phyloP scores from a whole-genome alignment of 2,797 vertebrate genomes.

The Iguana delicatissima region DNA sequence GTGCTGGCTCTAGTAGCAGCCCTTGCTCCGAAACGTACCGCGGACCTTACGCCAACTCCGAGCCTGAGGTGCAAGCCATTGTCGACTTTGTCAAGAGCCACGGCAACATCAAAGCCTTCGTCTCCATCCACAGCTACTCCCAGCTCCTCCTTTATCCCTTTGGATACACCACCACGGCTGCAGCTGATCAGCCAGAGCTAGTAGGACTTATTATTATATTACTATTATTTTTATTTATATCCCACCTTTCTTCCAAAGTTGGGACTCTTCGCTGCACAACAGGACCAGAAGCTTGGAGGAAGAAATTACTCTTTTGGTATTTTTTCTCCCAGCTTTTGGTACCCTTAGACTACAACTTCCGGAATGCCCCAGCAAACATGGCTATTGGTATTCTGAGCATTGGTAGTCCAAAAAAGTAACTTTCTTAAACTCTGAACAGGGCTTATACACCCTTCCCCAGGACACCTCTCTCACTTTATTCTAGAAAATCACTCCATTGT shows the following conservation, averaged over 20 bases:
- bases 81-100: conserved; percentile 92
- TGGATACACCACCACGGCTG: conserved; percentile 82
- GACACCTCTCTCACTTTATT: too few relatives aligned
- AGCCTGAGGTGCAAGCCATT: conserved; percentile 91
- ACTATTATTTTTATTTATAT: too few relatives aligned
- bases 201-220: conserved; percentile 72
- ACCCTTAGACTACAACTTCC: background rate
- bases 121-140: conserved; percentile 96
- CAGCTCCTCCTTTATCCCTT: conserved; percentile 96
- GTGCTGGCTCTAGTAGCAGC: conserved; percentile 82
- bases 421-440: too few relatives aligned
- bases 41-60: conserved; percentile 87
- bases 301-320: too few relatives aligned
- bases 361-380: background rate
- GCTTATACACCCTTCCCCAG: too few relatives aligned
- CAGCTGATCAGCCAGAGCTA: conserved; percentile 83
- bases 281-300: too few relatives aligned
- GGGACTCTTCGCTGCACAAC: too few relatives aligned
- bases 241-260: too few relatives aligned
- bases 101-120: conserved; percentile 90
- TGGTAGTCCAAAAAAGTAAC: background rate
- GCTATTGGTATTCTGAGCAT: background rate
- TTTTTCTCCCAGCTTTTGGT: too few relatives aligned
- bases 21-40: conserved; percentile 89
- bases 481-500: too few relatives aligned